These are phyloP conservation scores for Eulemur rufifrons DNA, from an alignment of 2,113 vertebrate species.

Conservation along the genomic window DNA sequence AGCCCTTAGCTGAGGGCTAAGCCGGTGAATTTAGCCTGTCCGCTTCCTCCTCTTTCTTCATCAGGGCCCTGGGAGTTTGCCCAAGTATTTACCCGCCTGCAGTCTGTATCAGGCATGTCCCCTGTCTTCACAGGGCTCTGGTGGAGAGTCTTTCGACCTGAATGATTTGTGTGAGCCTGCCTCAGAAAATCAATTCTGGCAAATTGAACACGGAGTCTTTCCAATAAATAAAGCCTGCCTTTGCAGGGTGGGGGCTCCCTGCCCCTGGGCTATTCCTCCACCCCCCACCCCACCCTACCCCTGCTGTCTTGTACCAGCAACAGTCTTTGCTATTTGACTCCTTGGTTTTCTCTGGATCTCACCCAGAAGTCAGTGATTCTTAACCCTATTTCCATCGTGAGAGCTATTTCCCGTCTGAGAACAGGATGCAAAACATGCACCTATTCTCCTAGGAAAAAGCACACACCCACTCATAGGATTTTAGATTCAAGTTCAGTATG, in stretches of 20 bases:
- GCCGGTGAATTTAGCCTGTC: neutral
- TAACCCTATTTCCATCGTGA: neutral
- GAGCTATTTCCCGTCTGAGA: neutral
- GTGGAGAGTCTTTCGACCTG: neutral
- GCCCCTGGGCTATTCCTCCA: neutral
- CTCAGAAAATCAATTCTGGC: neutral
- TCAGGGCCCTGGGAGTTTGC: fast-evolving
- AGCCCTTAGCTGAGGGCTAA: too few relatives aligned
- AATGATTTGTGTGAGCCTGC: neutral
- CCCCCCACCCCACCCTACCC: too few relatives aligned
- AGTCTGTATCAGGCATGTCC: too few relatives aligned
- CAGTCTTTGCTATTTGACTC: neutral
- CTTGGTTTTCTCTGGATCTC: neutral
- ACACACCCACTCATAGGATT: fast-evolving
- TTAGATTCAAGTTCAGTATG: neutral
- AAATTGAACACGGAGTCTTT: neutral
- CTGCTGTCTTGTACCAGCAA: neutral
- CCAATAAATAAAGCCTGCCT: neutral
- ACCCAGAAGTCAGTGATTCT: neutral
- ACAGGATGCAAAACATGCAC: neutral
- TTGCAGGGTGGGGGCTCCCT: too few relatives aligned
- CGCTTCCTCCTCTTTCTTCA: neutral
- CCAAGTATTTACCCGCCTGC: neutral
- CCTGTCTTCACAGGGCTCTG: neutral
- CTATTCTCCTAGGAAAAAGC: neutral